phyloP scores from a whole-genome alignment of 53 echinoderm and acorn worm species.

The Astropecten irregularis region DNA sequence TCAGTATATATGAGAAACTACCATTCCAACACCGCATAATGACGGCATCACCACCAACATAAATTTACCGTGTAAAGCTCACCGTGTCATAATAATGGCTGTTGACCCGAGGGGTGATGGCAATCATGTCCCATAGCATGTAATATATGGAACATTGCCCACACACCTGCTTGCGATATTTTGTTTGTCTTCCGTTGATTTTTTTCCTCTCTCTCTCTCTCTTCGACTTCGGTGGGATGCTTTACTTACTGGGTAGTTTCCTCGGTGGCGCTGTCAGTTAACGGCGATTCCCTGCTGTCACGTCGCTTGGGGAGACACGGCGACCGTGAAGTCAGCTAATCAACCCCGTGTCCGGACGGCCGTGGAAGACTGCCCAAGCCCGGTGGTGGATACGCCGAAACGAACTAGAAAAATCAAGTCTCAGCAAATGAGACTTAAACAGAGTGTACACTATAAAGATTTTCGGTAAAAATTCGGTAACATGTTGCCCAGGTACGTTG shows the following conservation, averaged over 20 bases:
- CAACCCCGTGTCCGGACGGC: too few species aligned
- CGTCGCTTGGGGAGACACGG: slow-evolving; percentile 37
- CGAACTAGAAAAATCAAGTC: too few species aligned
- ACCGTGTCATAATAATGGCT: too few species aligned
- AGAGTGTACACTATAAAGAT: too few species aligned
- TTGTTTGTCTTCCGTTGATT: too few species aligned
- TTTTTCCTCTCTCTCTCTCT: too few species aligned
- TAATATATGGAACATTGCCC: background rate
- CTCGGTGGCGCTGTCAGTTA: slow-evolving; percentile 55
- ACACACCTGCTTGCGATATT: slow-evolving; percentile 45
- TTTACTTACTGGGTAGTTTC: background rate
- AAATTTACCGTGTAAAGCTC: background rate
- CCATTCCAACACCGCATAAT: background rate
- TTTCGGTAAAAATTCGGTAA: too few species aligned
- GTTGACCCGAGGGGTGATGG: background rate
- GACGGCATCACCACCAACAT: background rate
- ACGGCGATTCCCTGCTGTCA: slow-evolving; percentile 39
- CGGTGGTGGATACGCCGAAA: too few species aligned
- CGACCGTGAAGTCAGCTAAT: slow-evolving; percentile 12
- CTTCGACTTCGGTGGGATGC: too few species aligned
- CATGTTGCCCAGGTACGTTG: too few species aligned
- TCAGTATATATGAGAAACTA: background rate
- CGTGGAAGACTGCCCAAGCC: too few species aligned
- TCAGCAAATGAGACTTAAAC: too few species aligned
- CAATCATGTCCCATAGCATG: background rate